Evolutionary conservation across 2,888 invertebrate species (phyloP), one percentile per base, ranked within the genome.

Genomic region (Parnassius mnemosyne): DNA sequence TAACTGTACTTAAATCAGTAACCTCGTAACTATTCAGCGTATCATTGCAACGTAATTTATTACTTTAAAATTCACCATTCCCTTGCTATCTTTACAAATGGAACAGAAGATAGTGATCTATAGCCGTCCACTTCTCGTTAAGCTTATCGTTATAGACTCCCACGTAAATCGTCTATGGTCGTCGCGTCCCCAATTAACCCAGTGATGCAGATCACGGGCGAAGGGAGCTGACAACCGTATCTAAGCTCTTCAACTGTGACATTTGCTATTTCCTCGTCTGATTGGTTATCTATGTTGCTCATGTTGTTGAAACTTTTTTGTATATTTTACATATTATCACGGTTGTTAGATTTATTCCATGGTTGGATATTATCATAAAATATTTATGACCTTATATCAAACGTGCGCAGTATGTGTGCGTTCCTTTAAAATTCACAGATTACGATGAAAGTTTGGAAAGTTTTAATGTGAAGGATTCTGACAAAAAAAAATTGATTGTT

Each of bases 101-200:
- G 52, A 34, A 52, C 52, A 12, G 10, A 12, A 52, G 52, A 52
- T 52, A 52, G 10, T n/a, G 11, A 16, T 52, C 52, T 34, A 52
- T 34, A 20, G 13, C 51, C 12, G 47, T 42, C 42, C 53, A 54
- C 56, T 65, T 58, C 51, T 61, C 53, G 57, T 34, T 34, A 34
- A 49, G 25, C 51, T 54, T 57, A 60, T 53, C 16, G 2, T 20
- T 34, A 49, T 12, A 54, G 54, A 61, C 60, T 70, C 72, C 62
- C 74, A 73, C 70, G 65, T 65, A 49, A 55, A 68, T 70, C 67
- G 64, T 65, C 65, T 57, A 74, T 65, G 75, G 71, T 52, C 34
- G 34, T 34, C 34, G 34, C 34, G 34, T 34, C 11, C 10, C 9
- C n/a, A 25, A 34, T 52, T 52, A 52, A 34, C n/a, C 34, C 12